Conservation (phyloP, 2,113 vertebrate species). For the Xiphophorus couchianus region DNA sequence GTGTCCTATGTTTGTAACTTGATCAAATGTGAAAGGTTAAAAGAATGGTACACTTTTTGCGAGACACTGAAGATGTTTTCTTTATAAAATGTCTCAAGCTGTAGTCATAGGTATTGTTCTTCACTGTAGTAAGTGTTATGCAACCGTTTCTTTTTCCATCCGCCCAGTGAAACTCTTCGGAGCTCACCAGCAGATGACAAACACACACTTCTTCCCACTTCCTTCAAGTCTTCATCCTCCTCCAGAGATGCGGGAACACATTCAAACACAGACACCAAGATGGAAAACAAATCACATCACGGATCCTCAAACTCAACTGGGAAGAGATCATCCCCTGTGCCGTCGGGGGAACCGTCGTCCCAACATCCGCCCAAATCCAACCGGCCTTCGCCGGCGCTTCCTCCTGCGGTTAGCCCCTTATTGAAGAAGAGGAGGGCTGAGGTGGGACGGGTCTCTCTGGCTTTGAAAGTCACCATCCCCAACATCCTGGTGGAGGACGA, state of each 20-base stretch:
- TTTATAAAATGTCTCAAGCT: too few relatives aligned
- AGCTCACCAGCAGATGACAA: slow-evolving; percentile 38
- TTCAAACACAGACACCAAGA: slow-evolving; percentile 19
- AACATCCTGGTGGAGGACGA: slow-evolving; percentile 71
- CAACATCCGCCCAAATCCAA: slow-evolving; percentile 51
- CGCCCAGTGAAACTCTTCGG: slow-evolving; percentile 52
- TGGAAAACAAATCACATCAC: slow-evolving; percentile 8
- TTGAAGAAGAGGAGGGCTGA: slow-evolving; percentile 75
- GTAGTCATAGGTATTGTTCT: neutral
- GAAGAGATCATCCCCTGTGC: slow-evolving; percentile 31
- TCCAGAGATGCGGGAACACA: slow-evolving; percentile 8
- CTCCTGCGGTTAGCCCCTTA: slow-evolving; percentile 60
- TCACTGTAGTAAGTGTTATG: neutral
- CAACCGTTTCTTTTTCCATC: slow-evolving; percentile 18
- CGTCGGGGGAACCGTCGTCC: slow-evolving; percentile 28
- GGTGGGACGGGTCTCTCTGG: slow-evolving; percentile 22
- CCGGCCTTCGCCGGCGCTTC: slow-evolving; percentile 42
- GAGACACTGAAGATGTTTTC: too few relatives aligned
- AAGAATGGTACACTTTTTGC: too few relatives aligned
- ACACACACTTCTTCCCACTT: slow-evolving; percentile 17
- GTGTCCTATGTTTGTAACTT: too few relatives aligned
- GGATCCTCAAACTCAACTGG: slow-evolving; percentile 34
- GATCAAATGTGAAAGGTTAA: too few relatives aligned
- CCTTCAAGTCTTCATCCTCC: slow-evolving; percentile 18
- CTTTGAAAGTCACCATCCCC: slow-evolving; percentile 64